A percentile compares a stretch with the other conserved stretches of the same genome.
These are phyloP conservation scores for Callocephalon fimbriatum DNA, from an alignment of 2,113 vertebrate species.

Conservation along the genomic window DNA sequence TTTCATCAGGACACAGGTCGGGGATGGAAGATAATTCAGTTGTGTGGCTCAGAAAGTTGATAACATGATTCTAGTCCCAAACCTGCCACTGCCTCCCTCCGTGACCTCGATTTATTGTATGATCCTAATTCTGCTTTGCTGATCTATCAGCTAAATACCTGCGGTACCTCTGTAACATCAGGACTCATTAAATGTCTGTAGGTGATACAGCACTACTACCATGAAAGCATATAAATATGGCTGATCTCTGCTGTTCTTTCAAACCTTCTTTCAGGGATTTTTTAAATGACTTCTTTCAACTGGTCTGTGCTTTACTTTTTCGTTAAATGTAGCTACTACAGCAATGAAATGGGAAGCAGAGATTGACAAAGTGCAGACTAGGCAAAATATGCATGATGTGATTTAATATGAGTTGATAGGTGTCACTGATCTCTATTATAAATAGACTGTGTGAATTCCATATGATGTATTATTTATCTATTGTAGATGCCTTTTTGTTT, in stretches of 20 bases:
- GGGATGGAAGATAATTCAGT: neutral
- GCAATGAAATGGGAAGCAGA: conserved; percentile 64
- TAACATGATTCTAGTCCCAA: neutral
- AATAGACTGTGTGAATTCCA: conserved; percentile 64
- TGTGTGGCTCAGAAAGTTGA: neutral
- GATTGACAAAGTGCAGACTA: conserved; percentile 74
- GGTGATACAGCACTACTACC: neutral
- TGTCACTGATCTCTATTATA: conserved; percentile 78
- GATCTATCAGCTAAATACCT: neutral
- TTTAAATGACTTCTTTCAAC: neutral
- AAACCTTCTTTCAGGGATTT: neutral
- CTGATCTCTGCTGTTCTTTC: neutral
- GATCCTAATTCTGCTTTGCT: neutral
- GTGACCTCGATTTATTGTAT: neutral
- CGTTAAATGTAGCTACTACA: neutral
- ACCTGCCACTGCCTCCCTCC: neutral
- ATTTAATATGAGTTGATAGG: conserved; percentile 77
- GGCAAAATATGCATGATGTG: conserved; percentile 71
- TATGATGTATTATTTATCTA: conserved; percentile 82
- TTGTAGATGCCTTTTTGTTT: conserved; percentile 77
- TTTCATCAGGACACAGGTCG: neutral
- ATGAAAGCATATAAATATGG: rapidly evolving
- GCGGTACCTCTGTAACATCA: neutral
- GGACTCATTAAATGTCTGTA: neutral
- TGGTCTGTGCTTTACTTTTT: neutral